Conservation (phyloP, 2,888 invertebrate species). For the Seladonia tumulorum region DNA sequence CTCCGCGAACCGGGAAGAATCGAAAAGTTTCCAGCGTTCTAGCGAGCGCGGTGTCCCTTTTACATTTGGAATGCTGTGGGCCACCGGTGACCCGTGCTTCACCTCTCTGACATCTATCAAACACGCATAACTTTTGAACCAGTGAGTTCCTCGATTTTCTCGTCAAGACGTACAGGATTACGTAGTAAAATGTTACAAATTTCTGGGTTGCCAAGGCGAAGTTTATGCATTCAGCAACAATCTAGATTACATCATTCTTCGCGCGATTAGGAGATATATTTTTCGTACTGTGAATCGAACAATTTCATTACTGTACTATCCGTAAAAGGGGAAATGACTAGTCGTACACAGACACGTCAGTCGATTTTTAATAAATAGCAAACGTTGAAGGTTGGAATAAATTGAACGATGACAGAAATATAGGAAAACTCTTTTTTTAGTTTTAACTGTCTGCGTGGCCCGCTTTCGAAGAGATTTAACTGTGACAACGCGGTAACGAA, state of each 20-base stretch:
- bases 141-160: too few relatives aligned
- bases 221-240: too few relatives aligned
- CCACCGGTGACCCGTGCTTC: neutral
- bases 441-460: slow-evolving; percentile 21
- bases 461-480: slow-evolving; percentile 9
- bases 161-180: too few relatives aligned
- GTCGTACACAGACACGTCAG: too few relatives aligned
- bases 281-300: neutral
- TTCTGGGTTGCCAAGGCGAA: too few relatives aligned
- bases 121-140: too few relatives aligned
- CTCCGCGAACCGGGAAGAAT: slow-evolving; percentile 11
- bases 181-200: too few relatives aligned
- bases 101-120: too few relatives aligned
- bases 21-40: slow-evolving; percentile 9
- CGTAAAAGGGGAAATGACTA: too few relatives aligned
- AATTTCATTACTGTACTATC: too few relatives aligned
- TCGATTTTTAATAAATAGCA: too few relatives aligned
- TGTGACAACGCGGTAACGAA: slow-evolving; percentile 33
- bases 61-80: neutral
- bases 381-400: neutral
- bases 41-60: neutral
- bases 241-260: too few relatives aligned
- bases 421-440: slow-evolving; percentile 6
- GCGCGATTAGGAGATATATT: neutral
- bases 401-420: slow-evolving; percentile 29